Evolutionary conservation across 1,140 invertebrate genomes (phyloP).

Genomic region (Matsumurasca onukii): DNA sequence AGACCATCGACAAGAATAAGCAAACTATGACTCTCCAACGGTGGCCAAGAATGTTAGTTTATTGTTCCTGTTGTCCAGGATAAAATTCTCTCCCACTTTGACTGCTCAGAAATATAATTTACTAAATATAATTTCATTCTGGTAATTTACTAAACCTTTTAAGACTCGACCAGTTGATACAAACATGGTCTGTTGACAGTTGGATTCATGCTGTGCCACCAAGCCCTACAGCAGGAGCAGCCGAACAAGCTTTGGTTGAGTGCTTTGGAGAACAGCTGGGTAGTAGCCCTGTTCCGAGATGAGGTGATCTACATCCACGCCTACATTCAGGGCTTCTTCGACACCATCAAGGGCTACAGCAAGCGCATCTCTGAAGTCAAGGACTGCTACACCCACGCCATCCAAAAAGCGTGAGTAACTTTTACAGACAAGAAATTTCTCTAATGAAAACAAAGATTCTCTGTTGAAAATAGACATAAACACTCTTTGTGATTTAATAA

Average conservation of each 20-base stretch:
- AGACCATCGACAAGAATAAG: too few species aligned
- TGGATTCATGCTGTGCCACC: constrained; percentile 89
- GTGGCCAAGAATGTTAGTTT: too few species aligned
- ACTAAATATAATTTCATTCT: too few species aligned
- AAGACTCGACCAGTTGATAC: too few species aligned
- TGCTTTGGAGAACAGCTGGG: constrained; percentile 91
- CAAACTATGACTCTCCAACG: too few species aligned
- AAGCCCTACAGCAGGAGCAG: constrained; percentile 74
- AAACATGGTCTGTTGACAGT: too few species aligned
- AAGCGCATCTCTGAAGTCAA: constrained; percentile 93
- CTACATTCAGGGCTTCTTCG: constrained; percentile 92
- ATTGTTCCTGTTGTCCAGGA: too few species aligned
- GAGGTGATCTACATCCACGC: constrained; percentile 96
- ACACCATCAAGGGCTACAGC: constrained; percentile 91
- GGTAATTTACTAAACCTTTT: too few species aligned
- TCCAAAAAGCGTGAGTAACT: constrained; percentile 70
- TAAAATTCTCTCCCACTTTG: too few species aligned
- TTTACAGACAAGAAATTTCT: neutral
- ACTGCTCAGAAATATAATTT: too few species aligned
- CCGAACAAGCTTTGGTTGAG: constrained; percentile 88
- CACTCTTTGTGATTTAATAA: too few species aligned
- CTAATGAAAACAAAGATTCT: neutral
- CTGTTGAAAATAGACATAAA: too few species aligned
- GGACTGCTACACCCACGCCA: constrained; percentile 86
- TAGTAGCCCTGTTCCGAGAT: constrained; percentile 92